These are phyloP conservation scores for Drosophila yakuba DNA, from an alignment of 1,140 invertebrate genomes.

Conservation along the genomic window DNA sequence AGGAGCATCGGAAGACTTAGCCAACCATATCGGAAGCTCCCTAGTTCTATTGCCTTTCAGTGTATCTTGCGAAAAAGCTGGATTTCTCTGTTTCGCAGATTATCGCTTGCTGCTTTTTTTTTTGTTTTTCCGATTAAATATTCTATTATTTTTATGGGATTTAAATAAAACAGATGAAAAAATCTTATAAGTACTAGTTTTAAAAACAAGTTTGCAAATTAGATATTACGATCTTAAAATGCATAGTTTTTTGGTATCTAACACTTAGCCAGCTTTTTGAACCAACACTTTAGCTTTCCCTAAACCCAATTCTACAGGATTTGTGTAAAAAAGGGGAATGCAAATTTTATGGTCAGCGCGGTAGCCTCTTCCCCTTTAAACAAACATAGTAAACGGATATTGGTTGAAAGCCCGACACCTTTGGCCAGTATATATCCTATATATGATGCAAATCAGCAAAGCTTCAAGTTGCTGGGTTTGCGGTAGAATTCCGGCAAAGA, in stretches of 20 bases:
- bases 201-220: constrained; percentile 27
- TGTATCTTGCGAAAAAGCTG: constrained; percentile 38
- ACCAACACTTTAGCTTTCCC: background rate
- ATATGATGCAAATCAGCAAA: constrained; percentile 46
- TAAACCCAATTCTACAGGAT: too few species aligned
- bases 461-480: constrained; percentile 38
- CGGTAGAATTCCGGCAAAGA: constrained; percentile 32
- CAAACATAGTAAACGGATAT: constrained; percentile 10
- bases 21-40: constrained; percentile 60
- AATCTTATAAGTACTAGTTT: too few species aligned
- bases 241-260: too few species aligned
- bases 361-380: background rate
- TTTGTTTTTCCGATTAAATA: background rate
- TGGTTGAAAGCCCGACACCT: constrained; percentile 4
- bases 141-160: constrained; percentile 33
- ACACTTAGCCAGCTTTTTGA: too few species aligned
- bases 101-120: background rate
- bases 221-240: too few species aligned
- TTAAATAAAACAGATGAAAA: constrained; percentile 11
- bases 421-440: constrained; percentile 18
- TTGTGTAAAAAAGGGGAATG: background rate
- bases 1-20: constrained; percentile 43
- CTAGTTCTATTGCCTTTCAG: constrained; percentile 17
- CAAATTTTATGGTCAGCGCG: constrained; percentile 43
- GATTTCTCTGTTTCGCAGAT: constrained; percentile 54